phyloP scores from a whole-genome alignment of 2,113 vertebrate species.

The Sigmodon hispidus region DNA sequence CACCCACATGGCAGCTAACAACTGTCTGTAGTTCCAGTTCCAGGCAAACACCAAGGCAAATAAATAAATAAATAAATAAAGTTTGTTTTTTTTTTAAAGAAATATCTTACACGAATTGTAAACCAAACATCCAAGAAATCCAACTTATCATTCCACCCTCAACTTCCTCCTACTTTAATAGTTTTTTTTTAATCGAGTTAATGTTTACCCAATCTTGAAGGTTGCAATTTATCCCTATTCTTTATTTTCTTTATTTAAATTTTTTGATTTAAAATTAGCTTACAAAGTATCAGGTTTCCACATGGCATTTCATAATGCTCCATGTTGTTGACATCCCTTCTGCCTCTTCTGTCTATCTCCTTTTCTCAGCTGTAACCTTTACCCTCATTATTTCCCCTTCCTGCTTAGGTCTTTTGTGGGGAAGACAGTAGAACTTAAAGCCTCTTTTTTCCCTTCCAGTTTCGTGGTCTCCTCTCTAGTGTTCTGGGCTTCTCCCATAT shows the following conservation, averaged over 20 bases:
- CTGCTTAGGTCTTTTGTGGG: neutral
- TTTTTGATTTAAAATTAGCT: neutral
- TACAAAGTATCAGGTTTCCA: neutral
- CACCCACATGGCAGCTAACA: too few relatives aligned
- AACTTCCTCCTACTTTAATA: neutral
- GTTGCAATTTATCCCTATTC: neutral
- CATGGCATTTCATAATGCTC: neutral
- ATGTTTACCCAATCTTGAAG: neutral
- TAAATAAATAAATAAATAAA: too few relatives aligned
- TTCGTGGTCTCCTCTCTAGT: neutral
- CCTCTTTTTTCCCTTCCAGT: neutral
- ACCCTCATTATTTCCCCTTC: too few relatives aligned
- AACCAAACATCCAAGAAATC: conserved; percentile 16
- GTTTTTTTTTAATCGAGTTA: neutral
- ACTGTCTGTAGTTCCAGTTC: too few relatives aligned
- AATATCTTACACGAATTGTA: neutral
- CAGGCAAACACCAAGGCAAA: too few relatives aligned
- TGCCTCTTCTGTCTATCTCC: neutral
- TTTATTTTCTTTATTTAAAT: neutral
- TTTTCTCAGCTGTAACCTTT: neutral
- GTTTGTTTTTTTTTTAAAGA: too few relatives aligned
- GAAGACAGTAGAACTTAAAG: neutral
- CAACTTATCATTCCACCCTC: neutral
- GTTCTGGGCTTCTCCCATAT: too few relatives aligned
- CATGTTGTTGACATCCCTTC: fast-evolving